Conservation (phyloP, 2,888 invertebrate genomes). For the Chloroclystis v-ata region DNA sequence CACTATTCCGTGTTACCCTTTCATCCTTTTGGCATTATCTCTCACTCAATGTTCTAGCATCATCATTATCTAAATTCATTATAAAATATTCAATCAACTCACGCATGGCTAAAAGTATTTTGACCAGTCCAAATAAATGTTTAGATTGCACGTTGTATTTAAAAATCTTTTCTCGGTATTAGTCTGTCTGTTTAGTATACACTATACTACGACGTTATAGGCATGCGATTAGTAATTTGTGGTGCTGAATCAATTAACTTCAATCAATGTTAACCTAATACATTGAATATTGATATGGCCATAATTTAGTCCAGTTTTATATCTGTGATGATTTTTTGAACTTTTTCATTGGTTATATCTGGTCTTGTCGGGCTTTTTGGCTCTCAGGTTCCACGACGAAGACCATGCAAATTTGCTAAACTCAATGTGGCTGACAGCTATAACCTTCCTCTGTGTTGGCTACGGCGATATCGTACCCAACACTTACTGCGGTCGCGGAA, state of each 20-base stretch:
- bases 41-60: slow-evolving; percentile 57
- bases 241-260: slow-evolving; percentile 40
- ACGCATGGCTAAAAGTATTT: slow-evolving; percentile 72
- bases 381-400: slow-evolving; percentile 96
- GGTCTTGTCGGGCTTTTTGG: slow-evolving; percentile 77
- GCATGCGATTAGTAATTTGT: slow-evolving; percentile 53
- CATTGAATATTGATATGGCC: slow-evolving; percentile 13
- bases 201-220: slow-evolving; percentile 56
- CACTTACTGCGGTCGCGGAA: slow-evolving; percentile 99
- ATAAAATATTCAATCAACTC: slow-evolving; percentile 49
- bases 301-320: slow-evolving; percentile 16
- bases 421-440: slow-evolving; percentile 99
- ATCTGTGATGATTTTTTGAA: slow-evolving; percentile 25
- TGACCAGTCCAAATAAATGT: slow-evolving; percentile 64
- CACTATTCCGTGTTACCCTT: slow-evolving; percentile 51
- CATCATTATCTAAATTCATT: slow-evolving; percentile 50
- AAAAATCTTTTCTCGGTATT: slow-evolving; percentile 53
- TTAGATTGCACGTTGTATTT: slow-evolving; percentile 76
- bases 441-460: slow-evolving; percentile 99
- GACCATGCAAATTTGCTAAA: slow-evolving; percentile 99
- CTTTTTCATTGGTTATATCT: slow-evolving; percentile 60
- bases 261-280: slow-evolving; percentile 30
- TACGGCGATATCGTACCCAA: slow-evolving; percentile 99
- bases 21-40: slow-evolving; percentile 48
- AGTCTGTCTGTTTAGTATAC: slow-evolving; percentile 63